Conservation (phyloP, 2,797 vertebrate species). For the Falco berigora region DNA sequence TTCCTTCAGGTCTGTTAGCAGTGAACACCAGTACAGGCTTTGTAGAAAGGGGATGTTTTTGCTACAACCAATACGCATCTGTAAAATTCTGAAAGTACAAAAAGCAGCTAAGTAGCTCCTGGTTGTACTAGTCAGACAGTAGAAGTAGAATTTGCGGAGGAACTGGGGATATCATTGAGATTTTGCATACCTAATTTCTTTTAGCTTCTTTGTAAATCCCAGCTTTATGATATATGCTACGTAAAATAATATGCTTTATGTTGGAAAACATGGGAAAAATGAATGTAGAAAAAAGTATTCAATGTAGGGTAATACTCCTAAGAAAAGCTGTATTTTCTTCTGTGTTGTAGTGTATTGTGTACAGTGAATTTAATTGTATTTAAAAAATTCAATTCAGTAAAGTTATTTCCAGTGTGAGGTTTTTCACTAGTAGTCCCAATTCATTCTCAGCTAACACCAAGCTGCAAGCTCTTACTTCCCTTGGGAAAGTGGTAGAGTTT, state of each 20-base stretch:
- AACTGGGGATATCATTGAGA: neutral
- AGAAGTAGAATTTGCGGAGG: neutral
- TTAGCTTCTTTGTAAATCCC: neutral
- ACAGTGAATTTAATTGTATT: neutral
- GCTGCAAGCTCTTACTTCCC: neutral
- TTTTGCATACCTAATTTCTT: neutral
- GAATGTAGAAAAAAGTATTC: neutral
- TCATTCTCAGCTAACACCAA: neutral
- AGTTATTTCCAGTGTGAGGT: neutral
- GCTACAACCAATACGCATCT: neutral
- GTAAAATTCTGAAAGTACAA: neutral
- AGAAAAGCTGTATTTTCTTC: neutral
- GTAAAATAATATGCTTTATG: neutral
- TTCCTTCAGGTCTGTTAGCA: conserved; percentile 36
- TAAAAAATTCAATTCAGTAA: neutral
- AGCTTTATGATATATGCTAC: neutral
- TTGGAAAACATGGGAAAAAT: neutral
- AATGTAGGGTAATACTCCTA: neutral
- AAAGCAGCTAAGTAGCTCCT: neutral
- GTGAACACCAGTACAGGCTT: neutral
- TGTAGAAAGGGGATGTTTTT: neutral
- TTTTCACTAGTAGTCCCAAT: neutral
- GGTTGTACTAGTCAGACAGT: neutral
- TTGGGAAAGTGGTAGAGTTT: neutral
- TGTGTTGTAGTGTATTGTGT: neutral